Evolutionary conservation across 2,797 vertebrate species (phyloP).

Genomic region (Enteromius paludinosus): DNA sequence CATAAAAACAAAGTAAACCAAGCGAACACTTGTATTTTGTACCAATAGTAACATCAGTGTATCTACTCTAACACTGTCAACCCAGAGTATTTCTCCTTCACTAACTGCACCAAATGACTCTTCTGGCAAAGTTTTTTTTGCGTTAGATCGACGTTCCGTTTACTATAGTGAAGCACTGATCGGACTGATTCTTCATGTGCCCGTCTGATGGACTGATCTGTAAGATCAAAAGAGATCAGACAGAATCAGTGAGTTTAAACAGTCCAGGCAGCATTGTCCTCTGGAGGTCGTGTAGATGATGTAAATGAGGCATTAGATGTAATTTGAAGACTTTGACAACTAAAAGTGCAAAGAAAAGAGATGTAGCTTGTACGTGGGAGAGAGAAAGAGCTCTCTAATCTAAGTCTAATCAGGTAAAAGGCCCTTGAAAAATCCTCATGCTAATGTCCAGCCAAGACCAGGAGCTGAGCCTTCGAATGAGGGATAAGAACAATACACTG

Average conservation of each 20-base stretch:
- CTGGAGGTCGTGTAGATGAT: constrained; percentile 13
- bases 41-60: not conserved
- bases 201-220: not conserved
- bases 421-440: constrained; percentile 47
- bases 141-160: not conserved
- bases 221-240: not conserved
- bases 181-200: not conserved
- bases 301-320: constrained; percentile 22
- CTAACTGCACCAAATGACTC: not conserved
- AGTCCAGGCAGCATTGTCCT: constrained; percentile 7
- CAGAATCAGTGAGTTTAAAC: constrained; percentile 1
- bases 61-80: not conserved
- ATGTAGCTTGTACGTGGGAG: constrained; percentile 1
- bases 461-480: constrained; percentile 2
- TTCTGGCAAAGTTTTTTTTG: not conserved
- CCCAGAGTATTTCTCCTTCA: not conserved
- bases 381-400: constrained; percentile 39
- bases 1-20: not conserved
- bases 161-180: not conserved
- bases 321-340: not conserved
- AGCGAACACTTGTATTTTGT: not conserved
- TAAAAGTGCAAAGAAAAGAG: constrained; percentile 4
- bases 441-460: constrained; percentile 10
- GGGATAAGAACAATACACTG: not conserved
- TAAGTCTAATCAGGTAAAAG: constrained; percentile 59